Evolutionary conservation across 2,888 invertebrate genomes (phyloP).

Genomic region (Nephrocerus scutellatus): DNA sequence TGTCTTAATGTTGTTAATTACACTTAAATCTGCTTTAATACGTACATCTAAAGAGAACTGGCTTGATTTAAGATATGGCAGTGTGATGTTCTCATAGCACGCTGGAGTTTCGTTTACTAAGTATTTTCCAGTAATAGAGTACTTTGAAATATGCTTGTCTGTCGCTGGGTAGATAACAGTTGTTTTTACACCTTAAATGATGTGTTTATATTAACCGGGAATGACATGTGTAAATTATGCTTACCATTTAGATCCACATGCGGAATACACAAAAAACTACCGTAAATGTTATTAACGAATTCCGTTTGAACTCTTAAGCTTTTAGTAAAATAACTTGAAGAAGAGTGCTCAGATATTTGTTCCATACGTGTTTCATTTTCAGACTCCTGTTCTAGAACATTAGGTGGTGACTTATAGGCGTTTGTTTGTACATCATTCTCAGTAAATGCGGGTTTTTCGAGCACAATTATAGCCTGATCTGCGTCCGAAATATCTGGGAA

Average conservation of each 20-base stretch:
- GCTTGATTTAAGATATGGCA: conserved; percentile 65
- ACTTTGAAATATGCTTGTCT: conserved; percentile 85
- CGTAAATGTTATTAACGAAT: conserved; percentile 79
- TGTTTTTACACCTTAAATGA: conserved; percentile 68
- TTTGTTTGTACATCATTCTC: conserved; percentile 40
- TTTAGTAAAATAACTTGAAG: conserved; percentile 54
- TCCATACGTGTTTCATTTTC: background rate
- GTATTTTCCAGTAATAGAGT: conserved; percentile 63
- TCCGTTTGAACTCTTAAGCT: conserved; percentile 56
- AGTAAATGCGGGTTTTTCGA: conserved; percentile 77
- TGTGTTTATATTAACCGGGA: too few species aligned
- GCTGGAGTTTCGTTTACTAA: conserved; percentile 79
- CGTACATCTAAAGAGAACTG: conserved; percentile 73
- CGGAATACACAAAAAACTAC: conserved; percentile 69
- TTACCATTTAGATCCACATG: conserved; percentile 58
- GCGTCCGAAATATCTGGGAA: conserved; percentile 52
- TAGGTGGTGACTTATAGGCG: conserved; percentile 25
- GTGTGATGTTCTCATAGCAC: conserved; percentile 69
- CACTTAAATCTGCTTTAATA: conserved; percentile 12
- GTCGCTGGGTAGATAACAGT: conserved; percentile 92
- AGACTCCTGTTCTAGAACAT: conserved; percentile 6
- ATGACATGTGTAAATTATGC: too few species aligned
- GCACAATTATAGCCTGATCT: conserved; percentile 62
- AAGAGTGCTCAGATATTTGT: conserved; percentile 43
- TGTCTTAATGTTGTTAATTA: background rate